These are phyloP conservation scores for Capromys pilorides DNA, from an alignment of 2,797 vertebrate genomes.

Conservation along the genomic window DNA sequence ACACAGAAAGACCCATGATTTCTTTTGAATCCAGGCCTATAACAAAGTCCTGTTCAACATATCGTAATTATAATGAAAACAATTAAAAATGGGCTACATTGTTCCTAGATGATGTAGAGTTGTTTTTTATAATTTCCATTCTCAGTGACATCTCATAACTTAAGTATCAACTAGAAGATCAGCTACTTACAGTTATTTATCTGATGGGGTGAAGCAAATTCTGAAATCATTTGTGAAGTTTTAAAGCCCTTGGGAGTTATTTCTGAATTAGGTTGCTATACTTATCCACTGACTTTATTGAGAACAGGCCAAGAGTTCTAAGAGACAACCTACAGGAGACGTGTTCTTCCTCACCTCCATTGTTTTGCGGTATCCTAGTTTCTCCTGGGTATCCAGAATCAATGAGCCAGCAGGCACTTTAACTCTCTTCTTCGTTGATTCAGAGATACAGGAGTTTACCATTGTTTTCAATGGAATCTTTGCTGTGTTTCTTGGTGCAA, in stretches of 20 bases:
- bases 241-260: neutral
- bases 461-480: neutral
- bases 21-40: neutral
- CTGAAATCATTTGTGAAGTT: neutral
- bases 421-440: too few relatives aligned
- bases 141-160: neutral
- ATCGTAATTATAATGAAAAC: neutral
- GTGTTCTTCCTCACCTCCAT: neutral
- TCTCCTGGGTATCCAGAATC: too few relatives aligned
- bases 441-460: too few relatives aligned
- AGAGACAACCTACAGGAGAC: neutral
- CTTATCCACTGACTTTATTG: neutral
- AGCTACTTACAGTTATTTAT: neutral
- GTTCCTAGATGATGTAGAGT: neutral
- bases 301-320: too few relatives aligned
- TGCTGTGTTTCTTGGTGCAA: neutral
- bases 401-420: too few relatives aligned
- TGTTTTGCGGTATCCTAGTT: too few relatives aligned
- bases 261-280: neutral
- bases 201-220: neutral
- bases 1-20: too few relatives aligned
- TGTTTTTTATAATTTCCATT: neutral
- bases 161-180: neutral
- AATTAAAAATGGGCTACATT: neutral
- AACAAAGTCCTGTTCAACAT: too few relatives aligned